phyloP scores from a whole-genome alignment of 2,888 invertebrate species.

The Noctuana brunneofusca region DNA sequence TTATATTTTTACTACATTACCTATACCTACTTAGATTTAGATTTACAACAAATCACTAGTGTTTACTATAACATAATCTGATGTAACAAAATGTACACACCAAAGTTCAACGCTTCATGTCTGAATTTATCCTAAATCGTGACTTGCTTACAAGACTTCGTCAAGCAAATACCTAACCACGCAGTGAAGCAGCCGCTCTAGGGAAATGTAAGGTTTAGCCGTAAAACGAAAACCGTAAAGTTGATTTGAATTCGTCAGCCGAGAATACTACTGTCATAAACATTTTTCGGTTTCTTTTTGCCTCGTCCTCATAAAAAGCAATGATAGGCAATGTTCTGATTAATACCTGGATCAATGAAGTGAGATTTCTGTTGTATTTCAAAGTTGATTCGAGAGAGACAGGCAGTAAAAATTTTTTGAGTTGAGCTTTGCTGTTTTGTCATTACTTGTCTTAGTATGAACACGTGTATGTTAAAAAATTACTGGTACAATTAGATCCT shows the following conservation, averaged over 20 bases:
- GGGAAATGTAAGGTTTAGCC: slow-evolving; percentile 41
- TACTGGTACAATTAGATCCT: slow-evolving; percentile 10
- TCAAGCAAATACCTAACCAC: slow-evolving; percentile 53
- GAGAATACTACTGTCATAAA: slow-evolving; percentile 30
- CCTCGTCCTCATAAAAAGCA: slow-evolving; percentile 28
- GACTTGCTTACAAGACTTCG: slow-evolving; percentile 5
- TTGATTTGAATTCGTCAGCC: slow-evolving; percentile 29
- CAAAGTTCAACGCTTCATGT: neutral
- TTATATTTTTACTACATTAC: no score
- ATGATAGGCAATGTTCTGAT: slow-evolving; percentile 22
- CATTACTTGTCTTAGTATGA: no score
- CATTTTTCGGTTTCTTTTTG: slow-evolving; percentile 26
- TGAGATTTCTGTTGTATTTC: neutral
- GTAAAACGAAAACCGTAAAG: slow-evolving; percentile 31
- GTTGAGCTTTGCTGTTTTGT: neutral
- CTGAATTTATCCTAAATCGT: neutral
- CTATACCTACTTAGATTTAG: no score
- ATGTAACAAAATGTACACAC: no score
- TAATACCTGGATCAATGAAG: neutral
- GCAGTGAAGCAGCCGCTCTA: slow-evolving; percentile 45
- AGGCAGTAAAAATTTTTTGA: neutral
- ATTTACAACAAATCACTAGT: no score
- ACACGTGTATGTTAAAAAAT: no score
- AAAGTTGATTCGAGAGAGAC: neutral
- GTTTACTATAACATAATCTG: no score